Base-by-base conservation (phyloP, 2,113 vertebrate genomes). In the Lophius piscatorius region DNA sequence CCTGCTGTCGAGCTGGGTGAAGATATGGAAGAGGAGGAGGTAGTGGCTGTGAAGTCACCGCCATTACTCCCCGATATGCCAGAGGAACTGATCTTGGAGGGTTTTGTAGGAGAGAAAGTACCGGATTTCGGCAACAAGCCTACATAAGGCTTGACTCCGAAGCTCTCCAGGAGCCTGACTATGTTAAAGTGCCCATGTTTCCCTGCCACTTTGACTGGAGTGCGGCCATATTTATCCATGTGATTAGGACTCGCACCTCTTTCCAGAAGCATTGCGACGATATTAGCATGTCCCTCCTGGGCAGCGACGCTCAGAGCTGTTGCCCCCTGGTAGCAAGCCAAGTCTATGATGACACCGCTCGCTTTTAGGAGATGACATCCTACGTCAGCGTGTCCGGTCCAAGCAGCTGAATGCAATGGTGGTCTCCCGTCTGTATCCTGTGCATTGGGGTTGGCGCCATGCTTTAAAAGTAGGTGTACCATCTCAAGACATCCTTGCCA, bases 281-380 rank as follows among this genome's bases (percentile, higher is more conserved):
- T 80, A 23, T 89, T 88, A 1, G 60, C 5, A 7, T 92, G 89
- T 16, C 92, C 93, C 48, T 89, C 91, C 60, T 94, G 93, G 2
- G 92, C 81, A 0, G 93, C 89, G 0, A 94, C 91, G 64, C 90
- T 90, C 31, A 94, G 80, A 1, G 92, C 85, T 1, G 92, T 94
- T 46, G 92, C 92, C 5, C 90, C 87, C 49, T 94, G 92, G 60
- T 81, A 78, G 41, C 92, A 93, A 14, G 89, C 76, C 4, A 92
- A 84, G 49, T 94, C 83, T 12, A 91, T 84, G 8, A 66, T 62
- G 2, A 90, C 34, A 4, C 79, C 85, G 0, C 26, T 66, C 20
- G 71, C 62, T 4, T 81, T 73, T 34, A 94, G 73, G 8, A 94
- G 83, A 41, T 70, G 64, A 1, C 38, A 72, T 7, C 91, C 89